Evolutionary conservation across 1,140 invertebrate species (phyloP).

Genomic region (Leptestheria dahalacensis): DNA sequence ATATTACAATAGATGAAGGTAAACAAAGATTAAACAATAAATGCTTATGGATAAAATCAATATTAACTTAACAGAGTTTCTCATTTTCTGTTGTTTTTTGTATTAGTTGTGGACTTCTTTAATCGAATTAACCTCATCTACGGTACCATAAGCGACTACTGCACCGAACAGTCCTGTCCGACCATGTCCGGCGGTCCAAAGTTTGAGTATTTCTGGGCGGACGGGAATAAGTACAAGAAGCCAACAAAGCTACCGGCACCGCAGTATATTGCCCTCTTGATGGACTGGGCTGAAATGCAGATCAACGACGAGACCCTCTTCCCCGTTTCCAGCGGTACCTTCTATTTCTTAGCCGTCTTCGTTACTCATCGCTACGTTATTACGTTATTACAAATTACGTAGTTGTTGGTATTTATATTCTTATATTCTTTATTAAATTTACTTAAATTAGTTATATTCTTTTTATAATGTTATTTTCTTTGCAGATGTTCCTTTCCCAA

Average conservation of each 20-base stretch:
- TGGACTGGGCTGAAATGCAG: slow-evolving; percentile 89
- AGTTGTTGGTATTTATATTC: slow-evolving; percentile 9
- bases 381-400: background rate
- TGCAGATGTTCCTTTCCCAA: slow-evolving; percentile 75
- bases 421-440: slow-evolving; percentile 5
- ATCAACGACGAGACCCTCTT: slow-evolving; percentile 84
- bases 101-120: slow-evolving; percentile 85
- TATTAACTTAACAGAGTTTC: background rate
- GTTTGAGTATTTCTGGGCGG: slow-evolving; percentile 90
- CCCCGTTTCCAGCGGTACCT: slow-evolving; percentile 56
- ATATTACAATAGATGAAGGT: no score
- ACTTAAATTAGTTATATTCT: background rate
- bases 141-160: slow-evolving; percentile 77
- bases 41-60: background rate
- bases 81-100: slow-evolving; percentile 12
- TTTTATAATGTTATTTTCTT: slow-evolving; percentile 28
- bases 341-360: background rate
- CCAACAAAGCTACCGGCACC: slow-evolving; percentile 74
- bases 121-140: slow-evolving; percentile 89
- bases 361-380: no score
- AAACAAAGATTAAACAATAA: no score
- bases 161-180: slow-evolving; percentile 69
- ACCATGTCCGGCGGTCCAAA: slow-evolving; percentile 78
- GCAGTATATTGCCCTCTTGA: slow-evolving; percentile 70
- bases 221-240: slow-evolving; percentile 72